Evolutionary conservation across 2,113 vertebrate species (phyloP), one percentile per base, ranked within the genome.

Genomic region (Cacatua alba): DNA sequence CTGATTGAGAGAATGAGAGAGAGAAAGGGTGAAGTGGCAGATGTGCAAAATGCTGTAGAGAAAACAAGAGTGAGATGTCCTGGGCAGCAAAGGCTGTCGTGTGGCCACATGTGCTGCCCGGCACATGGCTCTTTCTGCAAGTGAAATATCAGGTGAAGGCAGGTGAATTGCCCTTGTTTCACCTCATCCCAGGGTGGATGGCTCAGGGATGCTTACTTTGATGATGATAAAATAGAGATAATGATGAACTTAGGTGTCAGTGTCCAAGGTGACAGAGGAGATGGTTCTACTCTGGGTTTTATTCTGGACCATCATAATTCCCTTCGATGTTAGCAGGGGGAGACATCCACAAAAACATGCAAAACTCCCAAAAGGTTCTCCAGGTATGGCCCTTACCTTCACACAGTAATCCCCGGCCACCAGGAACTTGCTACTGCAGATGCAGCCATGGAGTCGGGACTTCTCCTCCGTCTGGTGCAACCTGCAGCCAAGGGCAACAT

Each of bases 371-470:
- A 39, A 69, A 74, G 9, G 46, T 49, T 57, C 31, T 57, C 57
- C 51, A 33, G 5, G 35, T 3, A 0, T 11, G 15, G 39, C 7
- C 4, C 95, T 95, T 96, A 99, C 99, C 98, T 99, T 99, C 33
- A 99, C 97, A 44, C 91, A 97, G 95, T 98, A 99, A 91, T 97
- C 98, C 46, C 97, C 94, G 1, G 98, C 97, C 67, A 99, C 99
- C 31, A 99, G 97, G 96, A 99, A 99, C 95, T 98, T 99, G 82
- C 49, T 94, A 71, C 99, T 99, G 95, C 90, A 98, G 96, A 99
- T 98, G 95, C 97, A 98, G 37, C 98, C 97, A 0, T 99, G 99
- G 46, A 99, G 98, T 51, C 98, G 98, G 65, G 97, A 97, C 48
- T 98, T 98, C 17, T 88, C 71, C 84, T 98, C 98, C 0, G 98